phyloP scores from a whole-genome alignment of 2,797 vertebrate species.

The Takifugu ocellatus region DNA sequence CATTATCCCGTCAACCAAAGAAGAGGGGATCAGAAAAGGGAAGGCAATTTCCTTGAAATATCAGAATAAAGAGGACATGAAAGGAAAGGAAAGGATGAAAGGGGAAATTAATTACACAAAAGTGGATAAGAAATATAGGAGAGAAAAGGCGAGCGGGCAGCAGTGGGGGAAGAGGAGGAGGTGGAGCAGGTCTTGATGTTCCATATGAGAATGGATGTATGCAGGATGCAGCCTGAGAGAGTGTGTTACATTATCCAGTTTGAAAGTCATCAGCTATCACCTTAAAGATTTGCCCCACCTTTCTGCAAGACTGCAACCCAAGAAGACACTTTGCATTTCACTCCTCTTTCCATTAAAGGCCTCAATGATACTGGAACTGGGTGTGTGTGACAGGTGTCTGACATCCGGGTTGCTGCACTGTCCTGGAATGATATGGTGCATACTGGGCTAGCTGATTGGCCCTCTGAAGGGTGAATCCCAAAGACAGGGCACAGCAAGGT shows the following conservation, averaged over 20 bases:
- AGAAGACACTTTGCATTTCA: conserved; percentile 6
- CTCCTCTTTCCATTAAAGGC: conserved; percentile 17
- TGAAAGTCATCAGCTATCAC: conserved; percentile 39
- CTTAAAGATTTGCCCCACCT: conserved; percentile 46
- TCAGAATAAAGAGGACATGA: conserved; percentile 40
- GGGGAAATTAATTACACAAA: conserved; percentile 4
- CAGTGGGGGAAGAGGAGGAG: conserved; percentile 1
- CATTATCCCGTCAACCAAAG: conserved; percentile 48
- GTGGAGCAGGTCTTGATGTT: conserved; percentile 8
- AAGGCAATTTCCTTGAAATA: conserved; percentile 40
- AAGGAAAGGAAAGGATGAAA: conserved; percentile 17
- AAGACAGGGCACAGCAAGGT: conserved; percentile 47
- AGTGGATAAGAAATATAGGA: conserved; percentile 19
- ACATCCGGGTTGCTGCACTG: conserved; percentile 24
- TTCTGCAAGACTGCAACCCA: conserved; percentile 15
- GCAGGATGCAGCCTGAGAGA: conserved; percentile 14
- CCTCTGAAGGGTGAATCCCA: conserved; percentile 22
- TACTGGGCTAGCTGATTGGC: conserved; percentile 25
- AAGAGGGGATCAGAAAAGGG: conserved; percentile 33
- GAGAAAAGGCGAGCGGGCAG: conserved; percentile 11
- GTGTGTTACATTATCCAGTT: conserved; percentile 43
- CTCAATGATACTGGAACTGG: conserved; percentile 18
- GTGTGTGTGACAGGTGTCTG: conserved; percentile 18
- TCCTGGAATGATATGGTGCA: conserved; percentile 20
- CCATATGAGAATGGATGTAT: conserved; percentile 23